These are phyloP conservation scores for Nephrocerus scutellatus DNA, from an alignment of 2,888 invertebrate species.

Conservation along the genomic window DNA sequence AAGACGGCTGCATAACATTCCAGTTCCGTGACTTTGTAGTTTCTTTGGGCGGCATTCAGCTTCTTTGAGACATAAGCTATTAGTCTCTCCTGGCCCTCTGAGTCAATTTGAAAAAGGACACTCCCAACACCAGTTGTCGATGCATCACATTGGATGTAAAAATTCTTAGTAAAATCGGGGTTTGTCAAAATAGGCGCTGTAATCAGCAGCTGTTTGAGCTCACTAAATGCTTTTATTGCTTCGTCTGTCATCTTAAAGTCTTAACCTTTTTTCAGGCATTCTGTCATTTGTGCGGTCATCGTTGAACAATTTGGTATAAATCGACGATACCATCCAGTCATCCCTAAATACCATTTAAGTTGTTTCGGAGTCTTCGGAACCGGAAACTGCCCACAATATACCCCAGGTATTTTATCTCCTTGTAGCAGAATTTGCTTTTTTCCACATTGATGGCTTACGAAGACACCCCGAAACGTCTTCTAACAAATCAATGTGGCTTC, in stretches of 20 bases:
- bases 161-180: conserved; percentile 1
- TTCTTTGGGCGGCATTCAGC: conserved; percentile 8
- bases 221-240: conserved; percentile 3
- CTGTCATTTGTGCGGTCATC: conserved; percentile 2
- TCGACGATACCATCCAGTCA: conserved; percentile 4
- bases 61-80: conserved; percentile 9
- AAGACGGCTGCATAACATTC: conserved; percentile 12
- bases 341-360: too few species aligned
- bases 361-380: conserved; percentile 8
- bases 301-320: conserved; percentile 5
- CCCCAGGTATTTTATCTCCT: conserved; percentile 7
- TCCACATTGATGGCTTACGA: conserved; percentile 1
- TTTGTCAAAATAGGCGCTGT: conserved; percentile 8
- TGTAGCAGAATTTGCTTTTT: conserved; percentile 4
- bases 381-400: conserved; percentile 6
- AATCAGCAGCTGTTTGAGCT: conserved; percentile 1
- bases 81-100: conserved; percentile 7
- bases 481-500: background rate
- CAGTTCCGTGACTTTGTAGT: conserved; percentile 10
- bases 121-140: conserved; percentile 7
- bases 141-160: conserved; percentile 10
- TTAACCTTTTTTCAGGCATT: conserved; percentile 1
- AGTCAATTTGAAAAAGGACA: conserved; percentile 6
- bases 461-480: conserved; percentile 2
- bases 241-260: background rate